These are phyloP conservation scores for Helicoverpa zea DNA, from an alignment of 1,140 invertebrate species.

Conservation along the genomic window DNA sequence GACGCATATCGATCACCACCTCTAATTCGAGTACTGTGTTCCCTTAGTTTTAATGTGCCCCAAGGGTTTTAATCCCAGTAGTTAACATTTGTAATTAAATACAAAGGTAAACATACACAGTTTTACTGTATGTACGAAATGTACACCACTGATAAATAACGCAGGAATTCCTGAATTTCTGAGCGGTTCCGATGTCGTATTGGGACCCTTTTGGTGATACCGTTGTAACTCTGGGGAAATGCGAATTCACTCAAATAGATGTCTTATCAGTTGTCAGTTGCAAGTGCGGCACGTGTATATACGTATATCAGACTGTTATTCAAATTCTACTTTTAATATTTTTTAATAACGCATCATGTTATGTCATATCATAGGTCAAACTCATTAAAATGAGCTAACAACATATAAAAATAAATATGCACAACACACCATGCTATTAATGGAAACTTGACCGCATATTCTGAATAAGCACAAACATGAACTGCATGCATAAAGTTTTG, in stretches of 20 bases:
- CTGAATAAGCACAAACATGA: neutral
- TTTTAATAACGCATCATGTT: no score
- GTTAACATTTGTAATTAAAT: constrained; percentile 29
- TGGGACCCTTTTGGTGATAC: neutral
- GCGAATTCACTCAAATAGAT: neutral
- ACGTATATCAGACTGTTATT: no score
- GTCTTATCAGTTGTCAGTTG: constrained; percentile 15
- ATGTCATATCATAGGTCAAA: no score
- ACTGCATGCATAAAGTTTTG: neutral
- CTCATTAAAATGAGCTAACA: no score
- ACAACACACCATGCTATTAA: no score
- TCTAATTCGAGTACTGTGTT: neutral
- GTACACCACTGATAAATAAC: neutral
- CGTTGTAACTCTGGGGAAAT: neutral
- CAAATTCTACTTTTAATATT: no score
- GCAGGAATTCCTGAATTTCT: neutral
- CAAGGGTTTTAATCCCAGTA: constrained; percentile 1
- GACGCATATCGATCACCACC: constrained; percentile 18
- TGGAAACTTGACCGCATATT: neutral
- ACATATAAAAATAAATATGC: no score
- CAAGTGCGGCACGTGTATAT: neutral
- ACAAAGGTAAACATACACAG: neutral
- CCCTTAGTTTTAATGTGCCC: constrained; percentile 16
- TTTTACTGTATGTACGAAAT: neutral
- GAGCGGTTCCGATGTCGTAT: neutral